Evolutionary conservation across 2,797 vertebrate genomes (phyloP), one percentile per base, ranked within the genome.

Genomic region (Sorex maritimensis): DNA sequence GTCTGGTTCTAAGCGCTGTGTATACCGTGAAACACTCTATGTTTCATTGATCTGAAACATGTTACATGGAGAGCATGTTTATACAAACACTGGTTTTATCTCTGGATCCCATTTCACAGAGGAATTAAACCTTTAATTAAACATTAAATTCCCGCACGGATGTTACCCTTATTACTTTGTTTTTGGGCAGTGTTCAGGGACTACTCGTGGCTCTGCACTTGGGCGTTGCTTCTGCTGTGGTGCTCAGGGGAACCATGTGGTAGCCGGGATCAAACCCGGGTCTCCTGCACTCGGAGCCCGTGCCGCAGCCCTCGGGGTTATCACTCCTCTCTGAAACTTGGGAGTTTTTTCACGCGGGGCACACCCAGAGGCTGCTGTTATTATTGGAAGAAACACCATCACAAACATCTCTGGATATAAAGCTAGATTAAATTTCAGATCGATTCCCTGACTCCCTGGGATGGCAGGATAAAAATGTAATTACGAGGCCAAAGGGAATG

Each of bases 41-140:
- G 63, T 87, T 96, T 86, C 55, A 88, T 13, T 88, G 61, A 86
- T 8, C 24, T 81, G 19, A 28, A 34, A 7, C 63, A 24, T 61
- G 49, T 41, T 72, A 28, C 9, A 69, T 9, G 28, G 38, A 92
- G 85, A 78, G 44, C 5, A 78, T 71, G 46, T 58, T 86, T 81
- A 78, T 44, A 34, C 34, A 86, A 87, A 63, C 2, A 52, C n/a
- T 15, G 55, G 63, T 90, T 91, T 52, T 75, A 49, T 74, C 34
- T 65, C 55, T 38, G 87, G 72, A 17, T 44, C 55, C 23, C 82
- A 52, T 52, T 78, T 91, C 38, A 71, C 41, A 46, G 72, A 81
- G 55, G 28, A 68, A 55, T 15, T 17, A 80, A 4, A 65, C 21
- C 46, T 10, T 6, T 58, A 55, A 79, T 92, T 72, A 10, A 49